Evolutionary conservation across 2,888 invertebrate genomes (phyloP), one percentile per base, ranked within the genome.

Genomic region (Protophormia terraenovae): DNA sequence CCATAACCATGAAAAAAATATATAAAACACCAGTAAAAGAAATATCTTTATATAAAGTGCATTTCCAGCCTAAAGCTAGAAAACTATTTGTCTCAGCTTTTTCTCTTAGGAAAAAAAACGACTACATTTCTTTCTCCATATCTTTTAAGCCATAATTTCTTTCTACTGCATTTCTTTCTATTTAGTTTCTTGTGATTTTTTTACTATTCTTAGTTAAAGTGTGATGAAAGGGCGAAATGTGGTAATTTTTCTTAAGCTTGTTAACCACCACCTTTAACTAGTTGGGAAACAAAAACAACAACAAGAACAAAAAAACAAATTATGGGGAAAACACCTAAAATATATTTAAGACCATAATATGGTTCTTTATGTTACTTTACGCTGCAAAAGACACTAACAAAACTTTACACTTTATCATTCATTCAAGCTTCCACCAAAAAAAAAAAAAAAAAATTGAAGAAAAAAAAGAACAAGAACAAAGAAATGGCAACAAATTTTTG

Each of bases 171-270:
- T 64, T 72, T 60, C 55, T 69, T 24, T 0, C 32, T 5, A 4
- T 4, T 47, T 45, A 24, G 29, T n/a, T 27, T 3, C 4, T 47
- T 19, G 12, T n/a, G 38, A 24, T 38, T 55, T 24, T 41, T 3
- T 12, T 66, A 2, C 16, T 14, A 2, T 32, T 35, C 16, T 53
- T 14, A 38, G 45, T 41, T 32, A 58, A 73, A 72, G 45, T 75
- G 72, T 75, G 77, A 83, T 86, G 79, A 77, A 81, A 83, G 83
- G 86, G 83, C 86, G 83, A 83, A 83, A 77, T 86, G 79, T 86
- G 88, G 89, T 90, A 90, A 90, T 91, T 91, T 91, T 91, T 90
- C 90, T 90, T 90, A 87, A 88, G 89, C 91, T 90, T 90, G 90
- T 90, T 91, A 91, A 91, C 89, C 87, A 91, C 88, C 87, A 87